Evolutionary conservation across 2,797 vertebrate species (phyloP).

Genomic region (Phylloscopus collybita): DNA sequence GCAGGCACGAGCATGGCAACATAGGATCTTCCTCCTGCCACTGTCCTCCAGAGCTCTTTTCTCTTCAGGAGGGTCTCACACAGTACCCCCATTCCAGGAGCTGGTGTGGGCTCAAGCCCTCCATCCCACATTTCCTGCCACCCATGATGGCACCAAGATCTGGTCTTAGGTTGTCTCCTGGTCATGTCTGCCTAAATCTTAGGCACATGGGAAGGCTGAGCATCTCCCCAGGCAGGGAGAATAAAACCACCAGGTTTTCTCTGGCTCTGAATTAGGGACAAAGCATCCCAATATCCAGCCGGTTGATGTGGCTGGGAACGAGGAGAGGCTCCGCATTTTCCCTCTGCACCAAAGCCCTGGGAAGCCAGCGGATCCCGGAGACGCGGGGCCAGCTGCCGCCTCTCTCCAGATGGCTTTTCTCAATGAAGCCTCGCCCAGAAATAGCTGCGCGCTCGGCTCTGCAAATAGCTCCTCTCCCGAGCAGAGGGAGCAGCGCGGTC

Average conservation of each 20-base stretch:
- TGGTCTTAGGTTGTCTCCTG: neutral
- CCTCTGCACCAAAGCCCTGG: neutral
- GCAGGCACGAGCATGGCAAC: too few species aligned
- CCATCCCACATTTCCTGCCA: neutral
- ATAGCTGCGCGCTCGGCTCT: neutral
- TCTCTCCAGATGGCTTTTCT: conserved; percentile 33
- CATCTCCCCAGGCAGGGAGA: neutral
- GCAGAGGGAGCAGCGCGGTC: neutral
- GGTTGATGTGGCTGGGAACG: accelerated
- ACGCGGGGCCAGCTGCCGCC: neutral
- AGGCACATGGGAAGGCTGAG: neutral
- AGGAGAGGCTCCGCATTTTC: accelerated
- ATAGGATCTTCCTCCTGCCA: neutral
- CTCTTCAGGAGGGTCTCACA: neutral
- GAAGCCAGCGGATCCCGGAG: neutral
- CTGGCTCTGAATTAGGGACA: neutral
- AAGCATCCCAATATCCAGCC: neutral
- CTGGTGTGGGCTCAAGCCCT: neutral
- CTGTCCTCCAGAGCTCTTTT: neutral
- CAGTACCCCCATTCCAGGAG: neutral
- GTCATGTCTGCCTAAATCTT: neutral
- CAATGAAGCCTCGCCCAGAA: neutral
- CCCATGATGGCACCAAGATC: accelerated
- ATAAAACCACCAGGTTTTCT: neutral
- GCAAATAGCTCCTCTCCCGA: neutral